Percentiles rank a stretch among this genome's conserved stretches.
phyloP scores from a whole-genome alignment of 1,140 invertebrate genomes.

The Saccostrea glomerata region DNA sequence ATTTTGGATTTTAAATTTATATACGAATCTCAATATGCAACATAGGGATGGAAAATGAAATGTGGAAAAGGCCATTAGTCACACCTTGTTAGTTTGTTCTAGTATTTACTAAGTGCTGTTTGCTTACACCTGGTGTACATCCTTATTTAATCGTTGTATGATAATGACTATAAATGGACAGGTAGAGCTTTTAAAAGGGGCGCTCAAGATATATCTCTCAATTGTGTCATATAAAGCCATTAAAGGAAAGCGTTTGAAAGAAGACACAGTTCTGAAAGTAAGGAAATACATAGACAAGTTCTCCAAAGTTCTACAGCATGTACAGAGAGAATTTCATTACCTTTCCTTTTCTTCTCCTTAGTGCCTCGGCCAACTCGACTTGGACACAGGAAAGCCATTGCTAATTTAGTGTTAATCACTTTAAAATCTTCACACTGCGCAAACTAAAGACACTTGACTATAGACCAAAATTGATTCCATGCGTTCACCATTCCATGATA shows the following conservation, averaged over 20 bases:
- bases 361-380: constrained; percentile 56
- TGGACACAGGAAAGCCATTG: constrained; percentile 61
- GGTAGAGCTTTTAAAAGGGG: neutral
- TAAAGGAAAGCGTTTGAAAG: neutral
- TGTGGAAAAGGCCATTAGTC: constrained; percentile 12
- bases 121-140: neutral
- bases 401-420: neutral
- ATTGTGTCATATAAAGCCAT: neutral
- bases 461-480: neutral
- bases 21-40: neutral
- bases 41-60: neutral
- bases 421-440: neutral
- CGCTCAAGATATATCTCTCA: neutral
- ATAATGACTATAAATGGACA: neutral
- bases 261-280: neutral
- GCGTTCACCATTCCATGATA: neutral
- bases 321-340: constrained; percentile 36
- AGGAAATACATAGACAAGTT: neutral
- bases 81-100: neutral
- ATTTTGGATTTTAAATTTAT: neutral
- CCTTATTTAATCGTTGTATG: neutral
- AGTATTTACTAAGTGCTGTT: neutral
- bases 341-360: constrained; percentile 54
- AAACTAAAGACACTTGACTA: neutral
- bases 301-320: neutral